Percentiles rank a stretch among this genome's conserved stretches.
These are phyloP conservation scores for Peromyscus attwateri DNA, from an alignment of 2,797 vertebrate genomes.

Conservation along the genomic window DNA sequence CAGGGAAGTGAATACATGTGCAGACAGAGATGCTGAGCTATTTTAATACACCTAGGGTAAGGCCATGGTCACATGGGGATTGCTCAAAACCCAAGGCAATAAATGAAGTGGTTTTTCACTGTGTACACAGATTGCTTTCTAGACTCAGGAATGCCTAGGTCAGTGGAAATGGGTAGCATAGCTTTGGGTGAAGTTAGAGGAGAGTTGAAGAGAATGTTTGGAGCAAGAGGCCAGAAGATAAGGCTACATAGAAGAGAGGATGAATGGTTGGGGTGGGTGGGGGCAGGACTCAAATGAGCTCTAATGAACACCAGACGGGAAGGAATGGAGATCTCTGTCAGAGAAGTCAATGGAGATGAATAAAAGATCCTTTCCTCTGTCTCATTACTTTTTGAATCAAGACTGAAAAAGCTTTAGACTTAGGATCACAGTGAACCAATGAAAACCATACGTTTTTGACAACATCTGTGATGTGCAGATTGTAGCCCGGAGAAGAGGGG, in stretches of 20 bases:
- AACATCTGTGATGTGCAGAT: slow-evolving; percentile 22
- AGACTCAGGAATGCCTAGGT: not conserved
- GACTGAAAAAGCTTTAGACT: slow-evolving; percentile 26
- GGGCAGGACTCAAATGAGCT: not conserved
- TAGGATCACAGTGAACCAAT: slow-evolving; percentile 32
- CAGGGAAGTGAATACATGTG: not conserved
- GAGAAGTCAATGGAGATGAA: not conserved
- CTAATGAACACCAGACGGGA: not conserved
- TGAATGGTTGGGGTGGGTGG: not conserved
- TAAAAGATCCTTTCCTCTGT: not conserved
- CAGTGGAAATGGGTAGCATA: not conserved
- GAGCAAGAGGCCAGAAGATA: not conserved
- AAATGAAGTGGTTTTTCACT: not conserved
- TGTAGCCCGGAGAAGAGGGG: not conserved
- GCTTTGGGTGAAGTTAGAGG: not conserved
- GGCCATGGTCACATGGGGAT: not conserved
- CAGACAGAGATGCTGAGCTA: not conserved
- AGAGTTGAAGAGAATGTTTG: not conserved
- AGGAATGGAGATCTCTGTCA: not conserved
- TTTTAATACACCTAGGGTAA: not conserved
- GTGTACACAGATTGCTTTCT: not conserved
- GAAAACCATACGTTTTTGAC: slow-evolving; percentile 3
- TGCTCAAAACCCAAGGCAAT: not conserved
- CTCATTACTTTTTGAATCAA: slow-evolving; percentile 36
- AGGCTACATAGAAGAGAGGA: not conserved